Base-by-base conservation (phyloP, 2,888 invertebrate genomes). In the Empis livida region DNA sequence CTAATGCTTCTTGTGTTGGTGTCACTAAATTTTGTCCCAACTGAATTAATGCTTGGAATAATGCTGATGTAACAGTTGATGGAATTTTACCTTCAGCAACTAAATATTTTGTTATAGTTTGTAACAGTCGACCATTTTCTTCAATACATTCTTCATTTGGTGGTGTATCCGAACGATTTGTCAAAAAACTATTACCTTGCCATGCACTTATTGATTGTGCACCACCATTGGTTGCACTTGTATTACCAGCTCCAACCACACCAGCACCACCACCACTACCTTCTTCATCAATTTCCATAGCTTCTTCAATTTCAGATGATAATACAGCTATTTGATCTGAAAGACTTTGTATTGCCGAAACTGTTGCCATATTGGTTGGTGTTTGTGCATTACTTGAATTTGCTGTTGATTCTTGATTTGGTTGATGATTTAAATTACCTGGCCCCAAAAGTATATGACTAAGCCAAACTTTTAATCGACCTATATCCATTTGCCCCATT, bases 31-130 rank as follows among this genome's bases (percentile, higher is more conserved):
- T 75, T 40, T 79, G 78, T 1, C 82, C 85, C 55, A 87, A 71
- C 31, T 85, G 84, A 44, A 87, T 74, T n/a, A 87, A 67, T 0
- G 84, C 83, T 59, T 78, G 77, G 46, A 88, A 73, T 46, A 87
- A 73, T 0, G 79, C 78, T 35, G 61, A 57, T 1, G 65, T 61
- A 2, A 65, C 56, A 13, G 57, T 55, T 13, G 62, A 55, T 2
- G 61, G 57, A 11, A 63, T 62, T 46, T 63, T 58, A 55, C 75
- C 79, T 52, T 82, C 80, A 54, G 81, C 81, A 0, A 85, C 84
- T 50, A 86, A 78, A 54, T 82, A 82, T 49, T 80, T 77, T 1
- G 84, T 80, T 13, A 87, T 73, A 30, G 78, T 80, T 56, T 83
- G 80, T 10, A 87, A 64, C 5, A 86, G 63, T 30, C 77, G 75